Evolutionary conservation across 2,113 vertebrate genomes (phyloP).

Genomic region (Taurulus bubalis): DNA sequence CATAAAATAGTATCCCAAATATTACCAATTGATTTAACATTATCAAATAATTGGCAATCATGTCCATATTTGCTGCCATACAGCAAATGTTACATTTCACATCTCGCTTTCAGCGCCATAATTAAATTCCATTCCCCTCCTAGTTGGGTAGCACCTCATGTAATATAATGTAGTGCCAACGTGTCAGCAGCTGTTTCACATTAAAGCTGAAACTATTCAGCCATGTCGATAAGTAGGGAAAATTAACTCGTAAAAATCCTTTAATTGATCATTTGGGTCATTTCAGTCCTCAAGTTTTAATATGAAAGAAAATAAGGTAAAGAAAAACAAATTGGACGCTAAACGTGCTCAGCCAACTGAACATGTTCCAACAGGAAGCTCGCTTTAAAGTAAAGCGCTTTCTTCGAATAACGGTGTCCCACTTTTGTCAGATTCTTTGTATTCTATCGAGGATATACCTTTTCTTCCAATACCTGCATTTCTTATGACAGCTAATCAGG

Average conservation of each 20-base stretch:
- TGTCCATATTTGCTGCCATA: neutral
- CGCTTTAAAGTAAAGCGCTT: conserved; percentile 22
- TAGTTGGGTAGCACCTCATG: neutral
- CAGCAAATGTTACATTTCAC: no score
- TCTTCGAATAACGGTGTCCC: conserved; percentile 47
- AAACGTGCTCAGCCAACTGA: conserved; percentile 9
- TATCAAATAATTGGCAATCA: neutral
- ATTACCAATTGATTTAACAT: neutral
- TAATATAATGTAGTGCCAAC: neutral
- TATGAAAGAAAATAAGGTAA: neutral
- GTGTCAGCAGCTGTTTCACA: conserved; percentile 5
- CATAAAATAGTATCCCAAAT: no score
- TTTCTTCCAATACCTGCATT: conserved; percentile 22
- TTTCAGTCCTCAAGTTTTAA: neutral
- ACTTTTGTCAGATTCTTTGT: conserved; percentile 69
- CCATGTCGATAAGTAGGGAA: neutral
- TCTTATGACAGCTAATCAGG: conserved; percentile 65
- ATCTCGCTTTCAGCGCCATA: neutral
- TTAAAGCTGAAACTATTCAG: neutral
- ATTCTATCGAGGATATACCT: conserved; percentile 43
- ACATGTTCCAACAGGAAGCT: neutral
- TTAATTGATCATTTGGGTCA: neutral
- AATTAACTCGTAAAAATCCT: neutral
- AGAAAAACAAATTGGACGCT: neutral
- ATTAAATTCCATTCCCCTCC: neutral